A percentile compares a stretch with the other conserved stretches of the same genome.
Evolutionary conservation across 2,797 vertebrate genomes (phyloP).

Genomic region (Mallotus villosus): DNA sequence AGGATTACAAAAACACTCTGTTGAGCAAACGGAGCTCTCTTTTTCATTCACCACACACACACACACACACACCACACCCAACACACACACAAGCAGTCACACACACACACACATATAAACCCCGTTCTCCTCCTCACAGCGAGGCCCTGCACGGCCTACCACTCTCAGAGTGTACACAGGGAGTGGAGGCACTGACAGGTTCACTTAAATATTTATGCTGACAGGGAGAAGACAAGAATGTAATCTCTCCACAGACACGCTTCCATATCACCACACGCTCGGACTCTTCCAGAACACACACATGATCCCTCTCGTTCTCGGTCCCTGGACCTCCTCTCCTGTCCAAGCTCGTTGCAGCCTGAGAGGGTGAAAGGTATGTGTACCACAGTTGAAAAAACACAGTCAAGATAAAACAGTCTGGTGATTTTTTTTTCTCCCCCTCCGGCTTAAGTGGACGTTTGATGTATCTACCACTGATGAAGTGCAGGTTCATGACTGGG

Average conservation of each 20-base stretch:
- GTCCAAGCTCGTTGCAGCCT: constrained; percentile 31
- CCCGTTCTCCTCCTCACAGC: constrained; percentile 21
- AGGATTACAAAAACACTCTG: neutral
- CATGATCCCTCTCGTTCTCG: constrained; percentile 31
- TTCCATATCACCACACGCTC: constrained; percentile 58
- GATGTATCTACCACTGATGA: constrained; percentile 20
- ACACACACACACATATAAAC: constrained; percentile 7
- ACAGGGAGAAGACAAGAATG: constrained; percentile 70
- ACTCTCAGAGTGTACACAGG: constrained; percentile 36
- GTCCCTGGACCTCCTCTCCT: constrained; percentile 27
- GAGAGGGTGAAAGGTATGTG: constrained; percentile 40
- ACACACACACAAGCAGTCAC: constrained; percentile 31
- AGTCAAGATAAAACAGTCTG: constrained; percentile 37
- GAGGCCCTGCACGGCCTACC: constrained; percentile 48
- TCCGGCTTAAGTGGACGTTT: constrained; percentile 18
- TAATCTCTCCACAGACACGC: constrained; percentile 63
- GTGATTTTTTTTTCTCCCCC: too few relatives aligned
- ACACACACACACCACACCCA: constrained; percentile 3
- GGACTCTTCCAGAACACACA: constrained; percentile 58
- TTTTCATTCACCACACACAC: neutral
- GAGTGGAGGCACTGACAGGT: constrained; percentile 63
- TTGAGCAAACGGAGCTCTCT: neutral
- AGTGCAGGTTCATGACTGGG: neutral
- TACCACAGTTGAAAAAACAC: constrained; percentile 20
- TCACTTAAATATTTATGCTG: constrained; percentile 78